These are phyloP conservation scores for Drosophila gaucha DNA, from an alignment of 2,888 invertebrate genomes.

Conservation along the genomic window DNA sequence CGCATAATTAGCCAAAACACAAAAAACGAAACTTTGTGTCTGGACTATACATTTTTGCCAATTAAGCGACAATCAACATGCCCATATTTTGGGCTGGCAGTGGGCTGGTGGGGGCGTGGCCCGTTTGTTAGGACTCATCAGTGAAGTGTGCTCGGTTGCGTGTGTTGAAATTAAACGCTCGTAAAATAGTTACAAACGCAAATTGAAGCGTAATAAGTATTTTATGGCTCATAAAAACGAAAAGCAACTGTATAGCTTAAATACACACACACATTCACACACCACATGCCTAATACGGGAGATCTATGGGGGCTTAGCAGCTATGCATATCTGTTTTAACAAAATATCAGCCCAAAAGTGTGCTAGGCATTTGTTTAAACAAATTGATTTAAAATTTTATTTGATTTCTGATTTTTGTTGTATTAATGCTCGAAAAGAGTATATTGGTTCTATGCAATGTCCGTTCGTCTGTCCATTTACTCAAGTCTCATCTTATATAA, in stretches of 20 bases:
- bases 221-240: slow-evolving; percentile 68
- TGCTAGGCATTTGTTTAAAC: slow-evolving; percentile 30
- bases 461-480: too few relatives aligned
- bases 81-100: slow-evolving; percentile 1
- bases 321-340: too few relatives aligned
- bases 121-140: slow-evolving; percentile 23
- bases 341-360: slow-evolving; percentile 43
- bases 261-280: not conserved
- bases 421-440: too few relatives aligned
- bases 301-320: not conserved
- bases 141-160: slow-evolving; percentile 26
- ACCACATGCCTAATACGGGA: too few relatives aligned
- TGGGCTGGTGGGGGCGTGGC: not conserved
- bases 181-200: slow-evolving; percentile 70
- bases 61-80: slow-evolving; percentile 68
- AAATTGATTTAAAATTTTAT: not conserved
- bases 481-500: too few relatives aligned
- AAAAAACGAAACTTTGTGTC: slow-evolving; percentile 31
- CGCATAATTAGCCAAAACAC: slow-evolving; percentile 70
- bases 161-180: slow-evolving; percentile 74
- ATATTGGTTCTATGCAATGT: too few relatives aligned
- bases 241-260: slow-evolving; percentile 11
- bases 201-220: slow-evolving; percentile 76
- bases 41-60: slow-evolving; percentile 61
- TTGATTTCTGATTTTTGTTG: too few relatives aligned